Evolutionary conservation across 2,888 invertebrate genomes (phyloP).

Genomic region (Glomeris marginata): DNA sequence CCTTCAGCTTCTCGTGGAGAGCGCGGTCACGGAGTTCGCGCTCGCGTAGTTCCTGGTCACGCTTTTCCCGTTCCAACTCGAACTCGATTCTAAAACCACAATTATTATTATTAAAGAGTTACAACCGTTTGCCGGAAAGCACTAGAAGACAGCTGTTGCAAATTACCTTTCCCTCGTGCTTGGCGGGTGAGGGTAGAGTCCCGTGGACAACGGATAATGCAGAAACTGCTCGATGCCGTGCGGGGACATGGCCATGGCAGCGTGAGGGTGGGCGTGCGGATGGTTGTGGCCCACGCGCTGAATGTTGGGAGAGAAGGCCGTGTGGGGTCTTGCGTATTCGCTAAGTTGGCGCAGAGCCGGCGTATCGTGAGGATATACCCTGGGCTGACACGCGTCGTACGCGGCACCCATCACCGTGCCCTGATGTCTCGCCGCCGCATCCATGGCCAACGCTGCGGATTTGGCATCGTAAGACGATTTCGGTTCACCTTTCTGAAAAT

Average conservation of each 20-base stretch:
- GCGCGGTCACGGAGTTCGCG: constrained; percentile 12
- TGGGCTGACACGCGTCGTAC: constrained; percentile 49
- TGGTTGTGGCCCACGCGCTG: constrained; percentile 17
- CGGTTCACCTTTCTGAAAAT: background rate
- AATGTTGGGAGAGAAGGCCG: constrained; percentile 55
- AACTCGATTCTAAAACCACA: constrained; percentile 15
- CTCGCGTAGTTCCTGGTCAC: constrained; percentile 15
- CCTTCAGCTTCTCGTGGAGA: constrained; percentile 15
- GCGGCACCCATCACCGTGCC: background rate
- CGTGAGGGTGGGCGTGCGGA: constrained; percentile 21
- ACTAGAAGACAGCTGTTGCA: too few relatives aligned
- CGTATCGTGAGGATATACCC: constrained; percentile 58
- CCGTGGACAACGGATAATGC: constrained; percentile 52
- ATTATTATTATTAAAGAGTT: too few relatives aligned
- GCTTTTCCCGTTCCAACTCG: constrained; percentile 15
- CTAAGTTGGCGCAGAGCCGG: constrained; percentile 74
- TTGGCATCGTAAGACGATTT: constrained; percentile 8
- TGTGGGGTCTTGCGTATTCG: constrained; percentile 89
- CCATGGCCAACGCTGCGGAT: background rate
- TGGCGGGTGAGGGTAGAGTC: constrained; percentile 46
- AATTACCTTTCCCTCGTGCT: constrained; percentile 43
- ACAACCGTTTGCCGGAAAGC: too few relatives aligned
- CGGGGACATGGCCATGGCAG: constrained; percentile 32
- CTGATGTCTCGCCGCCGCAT: constrained; percentile 1
- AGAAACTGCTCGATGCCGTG: constrained; percentile 71